Evolutionary conservation across 2,797 vertebrate species (phyloP), one percentile per base, ranked within the genome.

Genomic region (Danio choprae): DNA sequence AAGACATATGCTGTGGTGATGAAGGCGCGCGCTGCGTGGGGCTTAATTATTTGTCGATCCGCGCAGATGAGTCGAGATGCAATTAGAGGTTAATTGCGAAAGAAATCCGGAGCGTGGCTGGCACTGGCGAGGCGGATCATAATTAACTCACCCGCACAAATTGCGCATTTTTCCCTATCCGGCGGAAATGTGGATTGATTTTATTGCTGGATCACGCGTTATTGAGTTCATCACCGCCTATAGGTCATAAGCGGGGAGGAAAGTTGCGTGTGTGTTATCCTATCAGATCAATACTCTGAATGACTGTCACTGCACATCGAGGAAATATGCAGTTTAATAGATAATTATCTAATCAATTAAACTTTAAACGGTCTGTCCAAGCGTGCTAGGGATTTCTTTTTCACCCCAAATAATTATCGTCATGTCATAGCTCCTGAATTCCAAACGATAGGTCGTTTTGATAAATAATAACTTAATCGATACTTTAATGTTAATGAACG

Each of bases 71-170:
- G 90, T 87, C 80, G 76, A 83, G 87, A 90, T 89, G 88, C 89
- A 89, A 90, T 91, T 88, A 91, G 90, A 89, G 91, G 83, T 92
- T 92, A 91, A 94, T 93, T 93, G 91, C 87, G 81, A 89, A 89
- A 88, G 89, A 91, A 91, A 90, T 84, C 65, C 84, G 79, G 56
- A 73, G 46, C 81, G 5, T 72, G 81, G 85, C 70, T 82, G 79
- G 48, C 69, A 81, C 81, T 81, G 83, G 85, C 53, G 83, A 7
- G 81, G 87, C 88, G 86, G 86, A 90, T 91, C 89, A 89, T 80
- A 88, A 90, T 91, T 88, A 90, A 90, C 85, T 85, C 82, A 78
- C 62, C 81, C 81, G 79, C 87, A 77, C 82, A 81, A 84, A 55
- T 83, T 13, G 77, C 74, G 65, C 81, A 64, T 75, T 81, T 86